These are phyloP conservation scores for Meteorus colon DNA, from an alignment of 2,888 invertebrate species.

Conservation along the genomic window DNA sequence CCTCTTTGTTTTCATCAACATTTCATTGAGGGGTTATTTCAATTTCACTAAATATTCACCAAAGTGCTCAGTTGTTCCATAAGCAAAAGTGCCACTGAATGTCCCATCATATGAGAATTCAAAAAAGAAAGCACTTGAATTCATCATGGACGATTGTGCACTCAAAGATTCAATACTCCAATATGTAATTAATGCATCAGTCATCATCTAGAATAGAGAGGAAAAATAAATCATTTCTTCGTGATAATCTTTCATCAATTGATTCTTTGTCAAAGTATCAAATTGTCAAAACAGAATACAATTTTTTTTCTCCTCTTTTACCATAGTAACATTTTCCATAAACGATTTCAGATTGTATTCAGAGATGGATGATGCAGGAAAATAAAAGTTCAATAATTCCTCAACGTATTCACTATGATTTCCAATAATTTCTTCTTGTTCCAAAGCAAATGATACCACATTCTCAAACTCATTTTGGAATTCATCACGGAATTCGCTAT, in stretches of 20 bases:
- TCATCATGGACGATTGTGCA: constrained; percentile 53
- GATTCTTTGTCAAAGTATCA: no score
- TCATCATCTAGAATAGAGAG: constrained; percentile 51
- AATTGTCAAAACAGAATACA: not conserved
- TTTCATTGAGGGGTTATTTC: not conserved
- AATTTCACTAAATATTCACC: constrained; percentile 53
- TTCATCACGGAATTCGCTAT: constrained; percentile 42
- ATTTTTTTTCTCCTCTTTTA: constrained; percentile 13
- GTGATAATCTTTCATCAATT: no score
- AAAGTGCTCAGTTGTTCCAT: constrained; percentile 43
- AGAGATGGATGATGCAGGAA: constrained; percentile 12
- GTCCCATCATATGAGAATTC: constrained; percentile 63
- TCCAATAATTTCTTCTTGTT: constrained; percentile 47
- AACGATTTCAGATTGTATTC: not conserved
- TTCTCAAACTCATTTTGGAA: constrained; percentile 52
- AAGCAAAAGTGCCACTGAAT: constrained; percentile 51
- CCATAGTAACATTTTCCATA: constrained; percentile 41
- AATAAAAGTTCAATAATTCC: constrained; percentile 54
- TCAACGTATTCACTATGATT: constrained; percentile 49
- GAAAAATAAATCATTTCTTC: not conserved
- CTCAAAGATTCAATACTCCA: constrained; percentile 50
- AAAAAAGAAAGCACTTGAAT: constrained; percentile 61
- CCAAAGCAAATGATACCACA: constrained; percentile 42
- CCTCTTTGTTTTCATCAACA: not conserved
- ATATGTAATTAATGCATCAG: constrained; percentile 56